Evolutionary conservation across 2,113 vertebrate species (phyloP).

Genomic region (Apodemus speciosus): DNA sequence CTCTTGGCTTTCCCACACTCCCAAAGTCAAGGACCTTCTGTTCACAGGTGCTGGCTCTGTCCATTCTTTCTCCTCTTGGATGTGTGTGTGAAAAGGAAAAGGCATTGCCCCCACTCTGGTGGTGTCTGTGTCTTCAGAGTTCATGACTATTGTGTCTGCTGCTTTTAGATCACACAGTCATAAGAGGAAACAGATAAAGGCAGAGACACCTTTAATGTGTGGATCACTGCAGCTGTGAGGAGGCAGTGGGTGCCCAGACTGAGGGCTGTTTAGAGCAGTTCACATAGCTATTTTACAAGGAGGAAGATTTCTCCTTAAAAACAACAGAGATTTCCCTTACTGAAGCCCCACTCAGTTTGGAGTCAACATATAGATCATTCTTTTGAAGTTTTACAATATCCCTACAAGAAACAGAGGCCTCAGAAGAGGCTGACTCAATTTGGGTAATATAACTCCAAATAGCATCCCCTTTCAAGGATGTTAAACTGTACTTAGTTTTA

Average conservation of each 20-base stretch:
- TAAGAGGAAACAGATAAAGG: background rate
- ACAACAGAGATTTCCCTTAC: background rate
- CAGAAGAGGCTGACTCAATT: background rate
- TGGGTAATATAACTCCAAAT: background rate
- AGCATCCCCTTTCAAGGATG: background rate
- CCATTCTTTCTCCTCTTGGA: background rate
- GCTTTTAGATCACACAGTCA: background rate
- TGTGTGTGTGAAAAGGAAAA: conserved; percentile 30
- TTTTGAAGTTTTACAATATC: background rate
- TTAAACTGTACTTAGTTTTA: background rate
- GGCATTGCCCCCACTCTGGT: background rate
- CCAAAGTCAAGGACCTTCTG: conserved; percentile 72
- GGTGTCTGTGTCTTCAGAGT: background rate
- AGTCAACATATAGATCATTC: background rate
- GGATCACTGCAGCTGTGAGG: background rate
- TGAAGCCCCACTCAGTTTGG: background rate
- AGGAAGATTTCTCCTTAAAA: conserved; percentile 1
- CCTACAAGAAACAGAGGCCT: background rate
- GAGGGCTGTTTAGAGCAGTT: background rate
- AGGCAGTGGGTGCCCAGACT: background rate
- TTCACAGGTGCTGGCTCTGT: conserved; percentile 3
- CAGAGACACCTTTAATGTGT: background rate
- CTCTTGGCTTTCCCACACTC: conserved; percentile 74
- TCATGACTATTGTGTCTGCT: background rate
- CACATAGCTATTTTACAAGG: background rate